A percentile compares a stretch with the other conserved stretches of the same genome.
Evolutionary conservation across 2,113 vertebrate genomes (phyloP).

Genomic region (Alligator mississippiensis): DNA sequence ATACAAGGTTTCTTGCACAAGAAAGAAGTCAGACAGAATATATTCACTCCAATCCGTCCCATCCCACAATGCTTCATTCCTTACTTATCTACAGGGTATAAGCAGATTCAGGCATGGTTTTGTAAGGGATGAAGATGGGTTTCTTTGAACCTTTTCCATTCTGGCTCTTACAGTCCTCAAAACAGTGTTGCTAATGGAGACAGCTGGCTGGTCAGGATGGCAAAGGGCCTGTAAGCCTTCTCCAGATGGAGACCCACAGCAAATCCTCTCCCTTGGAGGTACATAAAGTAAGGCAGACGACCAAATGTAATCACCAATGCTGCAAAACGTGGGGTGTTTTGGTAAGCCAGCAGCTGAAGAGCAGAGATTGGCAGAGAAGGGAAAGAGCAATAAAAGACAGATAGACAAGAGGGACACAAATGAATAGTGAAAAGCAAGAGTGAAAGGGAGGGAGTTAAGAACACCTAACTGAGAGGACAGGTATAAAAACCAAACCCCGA

Average conservation of each 20-base stretch:
- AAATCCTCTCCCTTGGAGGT: neutral
- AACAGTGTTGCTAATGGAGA: neutral
- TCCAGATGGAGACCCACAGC: neutral
- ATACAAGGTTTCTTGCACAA: neutral
- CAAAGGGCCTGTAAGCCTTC: rapidly evolving
- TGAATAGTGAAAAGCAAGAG: neutral
- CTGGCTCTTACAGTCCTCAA: neutral
- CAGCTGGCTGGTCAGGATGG: rapidly evolving
- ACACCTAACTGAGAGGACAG: neutral
- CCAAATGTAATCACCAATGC: neutral
- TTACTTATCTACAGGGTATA: neutral
- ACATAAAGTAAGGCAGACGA: neutral
- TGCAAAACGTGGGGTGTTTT: neutral
- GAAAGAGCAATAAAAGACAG: neutral
- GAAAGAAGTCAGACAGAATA: neutral
- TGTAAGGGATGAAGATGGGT: neutral
- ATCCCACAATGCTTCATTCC: neutral
- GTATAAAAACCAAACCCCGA: neutral
- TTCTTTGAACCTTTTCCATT: neutral
- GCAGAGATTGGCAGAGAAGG: neutral
- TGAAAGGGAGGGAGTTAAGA: neutral
- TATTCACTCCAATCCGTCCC: neutral
- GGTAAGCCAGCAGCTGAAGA: neutral
- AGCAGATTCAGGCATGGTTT: neutral
- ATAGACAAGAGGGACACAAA: neutral